A percentile compares a stretch with the other conserved stretches of the same genome.
These are phyloP conservation scores for Drosophila formosana DNA, from an alignment of 2,888 invertebrate species.

Conservation along the genomic window DNA sequence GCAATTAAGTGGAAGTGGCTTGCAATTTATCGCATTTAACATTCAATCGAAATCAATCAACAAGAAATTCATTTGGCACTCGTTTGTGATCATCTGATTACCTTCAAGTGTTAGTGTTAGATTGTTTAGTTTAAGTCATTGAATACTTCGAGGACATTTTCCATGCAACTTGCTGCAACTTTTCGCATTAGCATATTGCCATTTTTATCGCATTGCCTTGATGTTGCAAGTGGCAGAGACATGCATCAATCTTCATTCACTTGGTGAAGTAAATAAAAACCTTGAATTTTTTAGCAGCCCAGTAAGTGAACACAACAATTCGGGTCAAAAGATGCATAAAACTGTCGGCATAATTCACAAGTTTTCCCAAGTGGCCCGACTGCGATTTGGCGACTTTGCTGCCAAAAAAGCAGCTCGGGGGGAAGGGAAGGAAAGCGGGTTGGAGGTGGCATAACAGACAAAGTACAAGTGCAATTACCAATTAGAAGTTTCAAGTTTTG, in stretches of 20 bases:
- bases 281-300: constrained; percentile 3
- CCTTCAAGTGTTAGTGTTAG: not conserved
- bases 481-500: constrained; percentile 69
- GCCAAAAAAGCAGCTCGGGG: not conserved
- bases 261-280: constrained; percentile 8
- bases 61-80: not conserved
- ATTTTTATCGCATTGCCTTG: constrained; percentile 1
- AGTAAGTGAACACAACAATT: constrained; percentile 29
- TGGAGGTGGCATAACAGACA: not conserved
- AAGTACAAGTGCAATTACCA: constrained; percentile 71
- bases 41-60: not conserved
- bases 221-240: constrained; percentile 9
- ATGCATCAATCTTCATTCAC: constrained; percentile 36
- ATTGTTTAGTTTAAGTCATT: no score
- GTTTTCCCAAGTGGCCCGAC: constrained; percentile 38
- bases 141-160: not conserved
- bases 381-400: constrained; percentile 38
- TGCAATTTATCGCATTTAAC: not conserved
- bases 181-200: constrained; percentile 9
- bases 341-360: constrained; percentile 70
- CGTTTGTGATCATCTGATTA: no score
- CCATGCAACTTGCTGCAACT: not conserved
- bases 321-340: constrained; percentile 66
- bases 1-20: constrained; percentile 15
- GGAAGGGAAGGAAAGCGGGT: not conserved